Conservation (phyloP, 2,888 invertebrate genomes). For the Drosophila limbata region DNA sequence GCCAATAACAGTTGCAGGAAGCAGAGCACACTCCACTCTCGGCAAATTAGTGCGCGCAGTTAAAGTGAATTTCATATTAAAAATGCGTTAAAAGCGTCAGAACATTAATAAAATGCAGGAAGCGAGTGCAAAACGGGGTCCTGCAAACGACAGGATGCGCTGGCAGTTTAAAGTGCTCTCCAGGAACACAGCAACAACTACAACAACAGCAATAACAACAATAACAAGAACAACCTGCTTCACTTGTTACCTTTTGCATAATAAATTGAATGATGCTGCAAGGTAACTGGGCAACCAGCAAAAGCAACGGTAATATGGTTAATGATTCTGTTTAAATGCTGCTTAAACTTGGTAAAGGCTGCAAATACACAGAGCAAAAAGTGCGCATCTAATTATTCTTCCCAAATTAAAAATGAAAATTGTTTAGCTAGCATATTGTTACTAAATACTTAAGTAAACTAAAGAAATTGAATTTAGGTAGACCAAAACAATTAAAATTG, state of each 20-base stretch:
- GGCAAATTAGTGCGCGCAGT: constrained; percentile 11
- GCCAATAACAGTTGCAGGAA: constrained; percentile 6
- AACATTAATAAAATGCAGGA: constrained; percentile 35
- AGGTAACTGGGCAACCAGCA: constrained; percentile 3
- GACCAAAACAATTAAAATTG: too few species aligned
- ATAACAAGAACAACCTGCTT: constrained; percentile 41
- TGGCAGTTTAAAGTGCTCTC: constrained; percentile 31
- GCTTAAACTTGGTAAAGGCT: constrained; percentile 41
- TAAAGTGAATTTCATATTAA: constrained; percentile 24
- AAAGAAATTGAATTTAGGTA: too few species aligned
- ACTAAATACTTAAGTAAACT: too few species aligned
- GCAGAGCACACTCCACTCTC: background rate
- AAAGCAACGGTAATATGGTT: constrained; percentile 61
- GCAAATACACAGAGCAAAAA: background rate
- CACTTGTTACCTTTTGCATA: constrained; percentile 71
- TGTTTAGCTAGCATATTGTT: too few species aligned
- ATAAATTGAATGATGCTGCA: constrained; percentile 71
- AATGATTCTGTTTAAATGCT: constrained; percentile 68
- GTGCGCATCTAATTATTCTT: background rate
- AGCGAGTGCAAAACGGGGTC: constrained; percentile 1
- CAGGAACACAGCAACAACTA: constrained; percentile 21
- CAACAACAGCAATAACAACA: constrained; percentile 30
- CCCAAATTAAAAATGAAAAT: background rate
- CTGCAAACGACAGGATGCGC: constrained; percentile 7
- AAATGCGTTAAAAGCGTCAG: constrained; percentile 24